Evolutionary conservation across 2,113 vertebrate genomes (phyloP), one percentile per base, ranked within the genome.

Genomic region (Chrysochloris asiatica): DNA sequence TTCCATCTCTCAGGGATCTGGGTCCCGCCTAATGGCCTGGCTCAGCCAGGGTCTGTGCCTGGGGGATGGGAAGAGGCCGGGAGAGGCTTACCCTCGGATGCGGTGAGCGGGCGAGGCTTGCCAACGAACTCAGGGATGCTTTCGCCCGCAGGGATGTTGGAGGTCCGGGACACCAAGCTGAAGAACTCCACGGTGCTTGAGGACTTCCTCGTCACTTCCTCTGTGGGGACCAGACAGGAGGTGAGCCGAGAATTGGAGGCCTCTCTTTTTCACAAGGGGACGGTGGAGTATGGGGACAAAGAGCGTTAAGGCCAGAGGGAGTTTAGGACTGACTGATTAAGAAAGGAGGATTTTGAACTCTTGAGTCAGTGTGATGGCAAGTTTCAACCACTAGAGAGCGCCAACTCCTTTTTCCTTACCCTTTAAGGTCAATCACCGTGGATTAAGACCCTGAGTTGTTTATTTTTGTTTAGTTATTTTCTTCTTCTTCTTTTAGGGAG

Each of bases 121-220:
- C 97, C 97, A 91, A 97, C 79, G 89, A 98, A 98, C 95, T 98
- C 97, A 81, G 96, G 98, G 95, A 97, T 65, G 56, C 95, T 97
- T 77, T 98, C 90, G 87, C 97, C 97, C 47, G 93, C 41, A 73
- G 97, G 97, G 83, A 97, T 90, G 73, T 95, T 81, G 28, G 95
- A 82, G 82, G 95, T 97, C 73, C 86, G 97, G 6, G 95, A 93
- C 78, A 97, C 91, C 95, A 98, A 93, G 80, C 86, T 97, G 94
- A 97, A 98, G 73, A 94, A 97, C 94, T 98, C 96, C 85, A 95
- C 41, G 2, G 93, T 93, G 85, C 96, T 71, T 16, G 96, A 98
- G 82, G 89, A 96, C 92, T 95, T 98, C 11, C 59, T 91, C 14
- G 91, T 97, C 93, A 93, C 52, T 91, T 96, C 81, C 95, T 97